phyloP scores from a whole-genome alignment of 1,140 invertebrate species.

The Zaprionus nigranus region DNA sequence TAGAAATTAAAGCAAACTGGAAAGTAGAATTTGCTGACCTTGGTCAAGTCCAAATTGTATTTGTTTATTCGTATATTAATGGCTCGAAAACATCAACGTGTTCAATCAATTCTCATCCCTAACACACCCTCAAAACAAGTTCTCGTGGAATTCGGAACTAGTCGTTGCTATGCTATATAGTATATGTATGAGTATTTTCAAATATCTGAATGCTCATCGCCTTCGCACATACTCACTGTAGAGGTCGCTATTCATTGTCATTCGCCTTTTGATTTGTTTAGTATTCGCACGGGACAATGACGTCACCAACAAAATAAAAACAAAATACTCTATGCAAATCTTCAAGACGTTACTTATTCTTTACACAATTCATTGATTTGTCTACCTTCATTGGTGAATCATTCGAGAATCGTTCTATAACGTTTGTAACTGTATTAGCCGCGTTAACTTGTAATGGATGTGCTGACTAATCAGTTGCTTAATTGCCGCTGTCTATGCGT shows the following conservation, averaged over 20 bases:
- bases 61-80: not conserved
- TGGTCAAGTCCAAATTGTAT: not conserved
- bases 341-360: slow-evolving; percentile 18
- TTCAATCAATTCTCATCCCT: not conserved
- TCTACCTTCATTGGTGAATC: slow-evolving; percentile 19
- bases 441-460: slow-evolving; percentile 4
- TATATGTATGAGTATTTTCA: slow-evolving; percentile 33
- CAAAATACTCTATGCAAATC: slow-evolving; percentile 29
- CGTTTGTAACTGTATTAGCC: slow-evolving; percentile 3
- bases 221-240: slow-evolving; percentile 56
- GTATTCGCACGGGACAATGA: slow-evolving; percentile 43
- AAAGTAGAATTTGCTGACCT: not conserved
- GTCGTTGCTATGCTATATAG: slow-evolving; percentile 3
- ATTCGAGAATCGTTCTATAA: slow-evolving; percentile 22
- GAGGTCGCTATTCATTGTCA: slow-evolving; percentile 56
- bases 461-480: slow-evolving; percentile 44
- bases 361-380: slow-evolving; percentile 22
- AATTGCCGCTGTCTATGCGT: slow-evolving; percentile 47
- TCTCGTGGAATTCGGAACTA: slow-evolving; percentile 36
- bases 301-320: slow-evolving; percentile 54
- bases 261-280: slow-evolving; percentile 45
- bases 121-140: slow-evolving; percentile 29
- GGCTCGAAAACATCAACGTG: too few species aligned
- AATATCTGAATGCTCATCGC: slow-evolving; percentile 28
- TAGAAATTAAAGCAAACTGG: too few species aligned